Conservation (phyloP, 1,140 invertebrate genomes). For the Scaptodrosophila lebanonensis region DNA sequence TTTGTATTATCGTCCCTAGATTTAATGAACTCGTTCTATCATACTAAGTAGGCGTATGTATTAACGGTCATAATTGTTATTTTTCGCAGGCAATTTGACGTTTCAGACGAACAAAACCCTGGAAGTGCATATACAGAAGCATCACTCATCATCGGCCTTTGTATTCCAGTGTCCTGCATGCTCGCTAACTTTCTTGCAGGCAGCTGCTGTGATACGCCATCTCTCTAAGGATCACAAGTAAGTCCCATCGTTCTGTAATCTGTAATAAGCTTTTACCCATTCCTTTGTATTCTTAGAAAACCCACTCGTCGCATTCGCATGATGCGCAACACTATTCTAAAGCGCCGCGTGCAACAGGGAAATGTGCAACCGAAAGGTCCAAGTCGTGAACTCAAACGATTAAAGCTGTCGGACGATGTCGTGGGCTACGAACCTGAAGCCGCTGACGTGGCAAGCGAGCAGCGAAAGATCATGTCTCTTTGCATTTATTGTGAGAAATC, state of each 20-base stretch:
- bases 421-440: conserved; percentile 40
- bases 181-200: conserved; percentile 82
- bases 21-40: too few species aligned
- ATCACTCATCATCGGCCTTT: conserved; percentile 82
- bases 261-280: background rate
- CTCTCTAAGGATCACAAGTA: conserved; percentile 83
- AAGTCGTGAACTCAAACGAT: conserved; percentile 61
- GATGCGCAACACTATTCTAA: conserved; percentile 69
- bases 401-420: conserved; percentile 58
- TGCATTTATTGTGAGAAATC: conserved; percentile 83
- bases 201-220: conserved; percentile 85
- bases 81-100: conserved; percentile 79
- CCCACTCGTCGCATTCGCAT: conserved; percentile 64
- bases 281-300: conserved; percentile 42
- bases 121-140: conserved; percentile 83
- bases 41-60: conserved; percentile 16
- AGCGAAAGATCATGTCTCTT: conserved; percentile 57
- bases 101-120: conserved; percentile 85
- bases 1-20: too few species aligned
- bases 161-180: conserved; percentile 85
- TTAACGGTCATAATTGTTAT: conserved; percentile 13
- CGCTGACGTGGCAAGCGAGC: conserved; percentile 28
- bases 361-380: conserved; percentile 63
- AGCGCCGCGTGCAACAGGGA: conserved; percentile 59
- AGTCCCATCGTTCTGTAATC: conserved; percentile 10